Evolutionary conservation across 1,140 invertebrate genomes (phyloP), one percentile per base, ranked within the genome.

Genomic region (Octopus sinensis): DNA sequence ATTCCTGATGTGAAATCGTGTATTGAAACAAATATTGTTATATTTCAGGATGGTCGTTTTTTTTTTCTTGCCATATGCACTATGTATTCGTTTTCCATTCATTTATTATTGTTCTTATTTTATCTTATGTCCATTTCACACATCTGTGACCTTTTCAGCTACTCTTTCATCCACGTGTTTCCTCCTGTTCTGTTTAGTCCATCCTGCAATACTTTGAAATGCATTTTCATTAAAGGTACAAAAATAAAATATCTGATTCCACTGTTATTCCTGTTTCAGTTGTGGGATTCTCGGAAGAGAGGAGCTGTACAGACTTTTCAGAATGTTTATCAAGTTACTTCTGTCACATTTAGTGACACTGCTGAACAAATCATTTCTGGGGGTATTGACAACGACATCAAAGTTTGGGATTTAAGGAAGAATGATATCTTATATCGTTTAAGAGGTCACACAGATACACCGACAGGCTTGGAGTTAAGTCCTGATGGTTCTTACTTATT

Each of bases 311-410:
- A 94, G 53, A 95, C 94, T 0, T 93, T 99, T 51, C 95, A 98
- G 88, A 95, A 94, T 80, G 89, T 87, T 53, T 99, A 95, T 90
- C 94, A 94, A 91, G 94, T 99, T 1, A 97, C 97, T 53, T 92
- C 97, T 0, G 96, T 98, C 1, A 93, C 95, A 10, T 99, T 99
- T 89, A 98, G 97, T 90, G 98, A 99, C 87, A 98, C 96, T 9
- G 94, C 96, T 0, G 97, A 99, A 88, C 96, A 98, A 91, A 91
- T 95, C 62, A 91, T 95, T 92, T 95, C 95, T 76, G 97, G 95
- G 68, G 98, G 98, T 5, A 96, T 99, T 78, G 98, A 99, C 90
- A 99, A 99, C 91, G 95, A 98, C 81, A 94, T 99, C 6, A 99
- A 99, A 93, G 91, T 98, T 2, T 99, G 98, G 98, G 98, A 99